Base-by-base conservation (phyloP, 2,888 invertebrate genomes). In the Athalia rosae region DNA sequence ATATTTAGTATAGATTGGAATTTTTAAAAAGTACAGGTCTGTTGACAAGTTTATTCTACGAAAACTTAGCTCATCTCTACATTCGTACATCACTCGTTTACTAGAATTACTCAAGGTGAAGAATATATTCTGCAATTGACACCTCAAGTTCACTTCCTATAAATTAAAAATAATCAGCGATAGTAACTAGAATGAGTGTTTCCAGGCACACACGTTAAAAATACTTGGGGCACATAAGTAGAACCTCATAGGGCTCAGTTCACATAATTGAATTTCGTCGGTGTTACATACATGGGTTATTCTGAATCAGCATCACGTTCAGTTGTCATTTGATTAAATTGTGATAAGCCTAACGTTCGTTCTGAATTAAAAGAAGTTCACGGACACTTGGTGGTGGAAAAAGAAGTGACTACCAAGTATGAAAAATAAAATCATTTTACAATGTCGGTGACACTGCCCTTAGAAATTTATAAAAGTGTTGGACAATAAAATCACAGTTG, bases 141-240 rank as follows among this genome's bases (percentile, higher is more conserved):
- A 13, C 47, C 48, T 47, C 13, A 64, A 48, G 64, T 45, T 48
- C 64, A 64, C 48, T 47, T 4, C 13, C 0, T 59, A 59, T 15
- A 13, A 67, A 66, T 66, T 9, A 66, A 66, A 66, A 28, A 66
- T 66, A 66, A 15, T 66, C 15, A 13, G 13, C 53, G 41, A 67
- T 53, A 67, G n/a, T 53, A 67, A 67, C 53, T 67, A 67, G 28
- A 53, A 67, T 67, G 67, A 53, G 50, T 50, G 67, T 50, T 50
- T 28, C 41, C 67, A 67, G 50, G 50, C 50, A 50, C 28, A 28
- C 67, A 48, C 53, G 41, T 66, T 66, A 15, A 48, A 48, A 64
- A 64, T 43, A 66, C 47, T 28, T 28, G 28, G 28, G 28, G n/a
- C 11, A 15, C 66, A 66, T 47, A 66, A 66, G 47, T 66, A 66